Conservation (phyloP, 2,113 vertebrate genomes). For the Neodontobutis hainanensis region DNA sequence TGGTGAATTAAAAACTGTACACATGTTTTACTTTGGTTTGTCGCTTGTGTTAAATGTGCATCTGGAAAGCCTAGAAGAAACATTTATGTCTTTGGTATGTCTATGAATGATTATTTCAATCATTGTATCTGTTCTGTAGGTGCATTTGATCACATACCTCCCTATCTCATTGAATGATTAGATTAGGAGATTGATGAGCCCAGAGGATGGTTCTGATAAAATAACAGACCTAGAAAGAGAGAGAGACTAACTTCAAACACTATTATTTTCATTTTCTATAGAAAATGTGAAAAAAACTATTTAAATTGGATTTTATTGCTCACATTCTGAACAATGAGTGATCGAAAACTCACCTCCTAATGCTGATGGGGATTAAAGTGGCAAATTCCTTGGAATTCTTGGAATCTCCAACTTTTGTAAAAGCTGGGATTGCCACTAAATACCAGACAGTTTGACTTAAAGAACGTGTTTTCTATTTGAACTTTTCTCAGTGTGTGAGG, state of each 20-base stretch:
- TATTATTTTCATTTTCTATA: neutral
- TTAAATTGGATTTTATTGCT: slow-evolving; percentile 15
- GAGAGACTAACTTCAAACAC: neutral
- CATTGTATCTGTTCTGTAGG: slow-evolving; percentile 15
- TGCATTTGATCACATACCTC: slow-evolving; percentile 6
- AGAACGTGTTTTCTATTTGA: slow-evolving; percentile 11
- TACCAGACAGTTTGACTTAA: slow-evolving; percentile 45
- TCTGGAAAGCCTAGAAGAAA: no score
- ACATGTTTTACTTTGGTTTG: no score
- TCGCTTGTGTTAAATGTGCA: no score
- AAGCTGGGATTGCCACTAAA: slow-evolving; percentile 55
- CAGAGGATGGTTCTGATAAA: slow-evolving; percentile 1
- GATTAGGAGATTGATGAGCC: slow-evolving; percentile 53
- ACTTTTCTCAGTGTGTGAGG: neutral
- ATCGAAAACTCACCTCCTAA: slow-evolving; percentile 59
- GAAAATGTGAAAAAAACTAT: no score
- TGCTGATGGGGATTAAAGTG: slow-evolving; percentile 70
- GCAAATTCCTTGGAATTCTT: slow-evolving; percentile 72
- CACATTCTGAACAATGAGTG: slow-evolving; percentile 42
- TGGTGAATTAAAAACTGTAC: no score
- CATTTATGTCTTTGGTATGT: neutral
- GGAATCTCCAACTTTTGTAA: slow-evolving; percentile 72
- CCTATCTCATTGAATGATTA: slow-evolving; percentile 47
- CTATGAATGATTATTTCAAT: slow-evolving; percentile 54
- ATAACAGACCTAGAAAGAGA: slow-evolving; percentile 10